These are phyloP conservation scores for Perca fluviatilis DNA, from an alignment of 2,113 vertebrate species.

Conservation along the genomic window DNA sequence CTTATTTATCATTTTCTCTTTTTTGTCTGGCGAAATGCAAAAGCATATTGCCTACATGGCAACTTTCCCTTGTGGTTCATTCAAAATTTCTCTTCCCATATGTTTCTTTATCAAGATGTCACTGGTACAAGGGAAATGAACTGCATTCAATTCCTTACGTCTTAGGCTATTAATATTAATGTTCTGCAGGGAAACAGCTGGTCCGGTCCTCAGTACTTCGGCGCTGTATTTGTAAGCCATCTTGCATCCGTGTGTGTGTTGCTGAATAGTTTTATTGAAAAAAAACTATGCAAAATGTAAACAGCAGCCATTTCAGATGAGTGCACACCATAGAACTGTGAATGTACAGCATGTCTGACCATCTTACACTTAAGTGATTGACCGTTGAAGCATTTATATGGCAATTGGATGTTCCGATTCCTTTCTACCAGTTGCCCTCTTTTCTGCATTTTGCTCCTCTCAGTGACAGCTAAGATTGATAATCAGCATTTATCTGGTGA, in stretches of 20 bases:
- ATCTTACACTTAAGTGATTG: constrained; percentile 4
- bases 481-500: constrained; percentile 54
- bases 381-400: not conserved
- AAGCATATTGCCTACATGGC: constrained; percentile 19
- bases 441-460: constrained; percentile 3
- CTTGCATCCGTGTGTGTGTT: not conserved
- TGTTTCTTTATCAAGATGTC: constrained; percentile 43
- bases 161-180: constrained; percentile 37
- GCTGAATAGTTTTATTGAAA: constrained; percentile 7
- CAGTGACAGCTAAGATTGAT: constrained; percentile 47
- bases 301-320: not conserved
- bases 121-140: constrained; percentile 16
- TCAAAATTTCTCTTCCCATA: constrained; percentile 29
- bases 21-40: constrained; percentile 35
- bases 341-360: not conserved
- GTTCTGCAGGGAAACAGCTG: constrained; percentile 53
- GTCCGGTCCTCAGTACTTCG: constrained; percentile 13
- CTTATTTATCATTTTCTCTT: constrained; percentile 16
- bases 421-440: not conserved
- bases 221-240: constrained; percentile 2
- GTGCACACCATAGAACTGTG: not conserved
- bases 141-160: constrained; percentile 24
- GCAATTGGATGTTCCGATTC: not conserved
- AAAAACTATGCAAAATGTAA: constrained; percentile 3
- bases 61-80: constrained; percentile 21